phyloP scores from a whole-genome alignment of 2,113 vertebrate species.

The Cariama cristata region DNA sequence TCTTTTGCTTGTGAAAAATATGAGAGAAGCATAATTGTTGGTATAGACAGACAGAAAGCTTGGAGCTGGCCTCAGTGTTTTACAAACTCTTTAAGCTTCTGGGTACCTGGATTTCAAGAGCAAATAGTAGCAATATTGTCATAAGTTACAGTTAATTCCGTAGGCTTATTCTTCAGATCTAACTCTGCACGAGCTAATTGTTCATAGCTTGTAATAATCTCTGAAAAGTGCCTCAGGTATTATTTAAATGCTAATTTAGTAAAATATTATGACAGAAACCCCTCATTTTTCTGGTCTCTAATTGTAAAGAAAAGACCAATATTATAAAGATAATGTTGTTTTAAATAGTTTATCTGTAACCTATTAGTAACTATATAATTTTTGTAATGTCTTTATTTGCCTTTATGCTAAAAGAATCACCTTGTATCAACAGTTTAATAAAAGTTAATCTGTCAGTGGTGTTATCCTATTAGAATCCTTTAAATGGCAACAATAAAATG shows the following conservation, averaged over 20 bases:
- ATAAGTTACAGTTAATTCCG: not conserved
- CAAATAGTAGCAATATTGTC: not conserved
- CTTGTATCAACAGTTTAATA: constrained; percentile 15
- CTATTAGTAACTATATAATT: not conserved
- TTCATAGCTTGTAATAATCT: constrained; percentile 15
- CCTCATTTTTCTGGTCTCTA: not conserved
- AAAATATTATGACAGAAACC: not conserved
- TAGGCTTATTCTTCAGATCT: not conserved
- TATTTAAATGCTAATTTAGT: constrained; percentile 14
- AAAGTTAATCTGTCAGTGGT: constrained; percentile 2
- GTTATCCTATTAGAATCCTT: not conserved
- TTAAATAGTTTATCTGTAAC: not conserved
- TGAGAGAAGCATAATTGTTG: not conserved
- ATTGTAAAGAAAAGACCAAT: not conserved
- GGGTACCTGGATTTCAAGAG: not conserved
- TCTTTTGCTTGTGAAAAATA: not conserved
- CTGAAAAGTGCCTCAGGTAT: not conserved
- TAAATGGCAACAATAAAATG: not conserved
- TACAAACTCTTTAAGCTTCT: not conserved
- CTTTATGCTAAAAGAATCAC: not conserved
- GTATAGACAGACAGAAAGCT: not conserved
- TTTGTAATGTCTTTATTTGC: not conserved
- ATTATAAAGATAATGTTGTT: not conserved
- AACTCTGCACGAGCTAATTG: not conserved
- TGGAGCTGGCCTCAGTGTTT: not conserved